Evolutionary conservation across 2,888 invertebrate species (phyloP).

Genomic region (Andrena trimmerana): DNA sequence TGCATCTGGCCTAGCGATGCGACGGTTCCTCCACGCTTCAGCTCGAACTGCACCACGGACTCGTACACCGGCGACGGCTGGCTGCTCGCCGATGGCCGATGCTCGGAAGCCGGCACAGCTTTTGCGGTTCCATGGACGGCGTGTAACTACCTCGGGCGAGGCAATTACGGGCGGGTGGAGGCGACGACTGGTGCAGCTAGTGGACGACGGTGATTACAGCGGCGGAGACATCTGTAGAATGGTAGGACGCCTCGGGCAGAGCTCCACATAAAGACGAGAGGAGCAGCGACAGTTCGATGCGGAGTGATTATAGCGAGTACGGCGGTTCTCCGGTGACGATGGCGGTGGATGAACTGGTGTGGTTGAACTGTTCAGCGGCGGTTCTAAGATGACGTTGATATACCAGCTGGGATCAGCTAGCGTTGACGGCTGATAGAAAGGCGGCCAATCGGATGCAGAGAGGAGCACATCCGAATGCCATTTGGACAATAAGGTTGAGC

Average conservation of each 20-base stretch:
- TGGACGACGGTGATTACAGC: constrained; percentile 37
- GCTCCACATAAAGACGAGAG: constrained; percentile 48
- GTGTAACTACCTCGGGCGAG: constrained; percentile 56
- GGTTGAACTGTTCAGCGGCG: constrained; percentile 63
- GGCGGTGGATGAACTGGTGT: constrained; percentile 51
- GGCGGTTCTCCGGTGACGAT: constrained; percentile 54
- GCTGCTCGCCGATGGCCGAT: constrained; percentile 4
- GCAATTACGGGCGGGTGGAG: constrained; percentile 35
- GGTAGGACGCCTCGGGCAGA: constrained; percentile 34
- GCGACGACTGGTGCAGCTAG: constrained; percentile 19
- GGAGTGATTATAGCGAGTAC: constrained; percentile 56
- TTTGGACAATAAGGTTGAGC: constrained; percentile 85
- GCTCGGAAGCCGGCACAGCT: constrained; percentile 56
- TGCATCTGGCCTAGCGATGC: not conserved
- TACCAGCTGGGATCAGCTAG: constrained; percentile 72
- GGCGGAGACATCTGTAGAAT: constrained; percentile 48
- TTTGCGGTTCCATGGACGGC: constrained; percentile 24
- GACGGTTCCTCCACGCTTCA: not conserved
- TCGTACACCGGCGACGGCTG: too few species aligned
- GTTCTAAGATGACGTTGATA: constrained; percentile 70
- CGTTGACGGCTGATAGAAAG: constrained; percentile 82
- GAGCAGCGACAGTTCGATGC: constrained; percentile 54
- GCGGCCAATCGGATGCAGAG: constrained; percentile 84
- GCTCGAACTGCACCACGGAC: not conserved
- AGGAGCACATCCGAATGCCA: constrained; percentile 84